Evolutionary conservation across 64 coral and sea anemone genomes (phyloP).

Genomic region (Acropora tenuis): DNA sequence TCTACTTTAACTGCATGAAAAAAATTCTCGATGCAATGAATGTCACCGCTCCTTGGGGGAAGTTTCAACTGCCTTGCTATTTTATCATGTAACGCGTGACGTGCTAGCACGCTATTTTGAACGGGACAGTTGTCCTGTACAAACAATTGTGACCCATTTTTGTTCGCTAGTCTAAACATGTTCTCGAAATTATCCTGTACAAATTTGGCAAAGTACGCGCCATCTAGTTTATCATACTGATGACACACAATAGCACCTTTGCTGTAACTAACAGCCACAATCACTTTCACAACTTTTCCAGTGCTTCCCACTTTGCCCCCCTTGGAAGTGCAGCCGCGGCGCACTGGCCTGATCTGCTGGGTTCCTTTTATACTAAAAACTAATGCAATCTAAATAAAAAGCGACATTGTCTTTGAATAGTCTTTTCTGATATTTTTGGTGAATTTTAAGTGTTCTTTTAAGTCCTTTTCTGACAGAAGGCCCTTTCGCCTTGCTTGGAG

Average conservation of each 20-base stretch:
- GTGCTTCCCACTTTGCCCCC: constrained; percentile 41
- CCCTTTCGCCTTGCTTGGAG: background rate
- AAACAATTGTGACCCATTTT: no score
- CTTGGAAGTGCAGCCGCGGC: constrained; percentile 25
- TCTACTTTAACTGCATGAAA: constrained; percentile 19
- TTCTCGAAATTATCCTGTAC: constrained; percentile 23
- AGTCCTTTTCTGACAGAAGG: constrained; percentile 12
- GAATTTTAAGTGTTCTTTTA: constrained; percentile 6
- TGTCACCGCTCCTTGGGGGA: constrained; percentile 10
- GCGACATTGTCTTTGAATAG: background rate
- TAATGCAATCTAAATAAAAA: constrained; percentile 15
- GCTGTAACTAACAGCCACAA: constrained; percentile 30
- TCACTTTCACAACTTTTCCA: constrained; percentile 50
- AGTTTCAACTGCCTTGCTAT: constrained; percentile 5
- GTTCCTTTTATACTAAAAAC: constrained; percentile 9
- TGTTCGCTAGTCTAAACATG: constrained; percentile 19
- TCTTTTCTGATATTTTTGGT: background rate
- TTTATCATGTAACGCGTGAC: background rate
- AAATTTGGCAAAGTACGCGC: background rate
- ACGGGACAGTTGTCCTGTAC: no score
- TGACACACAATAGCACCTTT: constrained; percentile 42
- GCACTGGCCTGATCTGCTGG: constrained; percentile 1
- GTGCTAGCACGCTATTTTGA: no score
- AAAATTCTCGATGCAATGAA: background rate
- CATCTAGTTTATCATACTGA: constrained; percentile 42